Evolutionary conservation across 2,888 invertebrate species (phyloP).

Genomic region (Phaedon cochleariae): DNA sequence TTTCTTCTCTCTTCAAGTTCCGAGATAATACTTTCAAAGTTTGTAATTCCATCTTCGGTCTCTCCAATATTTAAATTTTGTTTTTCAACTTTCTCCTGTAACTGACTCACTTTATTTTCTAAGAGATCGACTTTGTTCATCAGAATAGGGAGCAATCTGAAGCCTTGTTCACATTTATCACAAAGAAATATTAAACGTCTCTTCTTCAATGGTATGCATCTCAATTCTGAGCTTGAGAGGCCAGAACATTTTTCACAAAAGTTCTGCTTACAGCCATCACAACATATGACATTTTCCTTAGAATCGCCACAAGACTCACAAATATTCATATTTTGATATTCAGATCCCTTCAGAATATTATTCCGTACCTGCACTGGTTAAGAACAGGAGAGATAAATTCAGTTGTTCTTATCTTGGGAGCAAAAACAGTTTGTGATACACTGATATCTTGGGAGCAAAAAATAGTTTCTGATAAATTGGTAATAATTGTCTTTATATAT

Average conservation of each 20-base stretch:
- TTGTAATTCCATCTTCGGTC: not conserved
- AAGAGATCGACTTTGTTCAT: conserved; percentile 12
- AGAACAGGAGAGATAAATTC: conserved; percentile 4
- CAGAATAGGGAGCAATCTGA: conserved; percentile 13
- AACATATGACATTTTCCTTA: conserved; percentile 14
- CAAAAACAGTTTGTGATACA: conserved; percentile 10
- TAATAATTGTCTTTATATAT: conserved; percentile 7
- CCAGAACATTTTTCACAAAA: conserved; percentile 1
- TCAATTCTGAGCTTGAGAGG: not conserved
- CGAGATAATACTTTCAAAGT: not conserved
- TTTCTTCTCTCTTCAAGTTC: conserved; percentile 1
- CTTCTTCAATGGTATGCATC: conserved; percentile 8
- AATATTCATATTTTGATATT: conserved; percentile 9
- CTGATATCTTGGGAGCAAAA: conserved; percentile 14
- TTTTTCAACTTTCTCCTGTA: conserved; percentile 8
- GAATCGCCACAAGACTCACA: conserved; percentile 14
- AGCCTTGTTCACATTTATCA: conserved; percentile 12
- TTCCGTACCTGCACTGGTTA: conserved; percentile 12
- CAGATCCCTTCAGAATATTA: conserved; percentile 11
- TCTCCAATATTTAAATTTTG: not conserved
- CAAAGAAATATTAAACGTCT: conserved; percentile 13
- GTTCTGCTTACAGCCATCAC: conserved; percentile 14
- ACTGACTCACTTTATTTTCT: conserved; percentile 8
- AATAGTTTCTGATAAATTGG: conserved; percentile 9
- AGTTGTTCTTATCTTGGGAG: conserved; percentile 10